Conservation (phyloP, 2,113 vertebrate genomes). For the Phocoena phocoena region DNA sequence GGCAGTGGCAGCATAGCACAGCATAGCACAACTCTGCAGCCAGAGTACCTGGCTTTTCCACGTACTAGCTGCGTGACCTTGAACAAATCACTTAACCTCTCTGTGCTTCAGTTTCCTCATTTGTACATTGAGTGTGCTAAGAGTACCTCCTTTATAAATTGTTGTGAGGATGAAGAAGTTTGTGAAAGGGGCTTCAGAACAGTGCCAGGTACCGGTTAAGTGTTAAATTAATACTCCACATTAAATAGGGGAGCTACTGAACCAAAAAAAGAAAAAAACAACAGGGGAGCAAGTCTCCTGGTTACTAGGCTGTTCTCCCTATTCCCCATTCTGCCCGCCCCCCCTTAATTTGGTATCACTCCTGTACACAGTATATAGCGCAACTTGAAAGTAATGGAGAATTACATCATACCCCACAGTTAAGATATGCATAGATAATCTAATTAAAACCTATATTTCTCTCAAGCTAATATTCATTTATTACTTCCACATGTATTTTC, state of each 20-base stretch:
- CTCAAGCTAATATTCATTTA: not conserved
- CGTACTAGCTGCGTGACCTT: not conserved
- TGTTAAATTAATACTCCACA: not conserved
- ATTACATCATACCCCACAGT: not conserved
- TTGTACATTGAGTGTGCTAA: not conserved
- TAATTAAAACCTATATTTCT: not conserved
- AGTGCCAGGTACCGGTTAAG: not conserved
- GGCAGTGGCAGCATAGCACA: fast-evolving
- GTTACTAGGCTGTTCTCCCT: not conserved
- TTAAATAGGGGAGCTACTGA: not conserved
- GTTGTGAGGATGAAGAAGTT: not conserved
- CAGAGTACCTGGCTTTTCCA: not conserved
- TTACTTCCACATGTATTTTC: not conserved
- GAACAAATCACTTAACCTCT: not conserved
- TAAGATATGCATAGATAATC: not conserved
- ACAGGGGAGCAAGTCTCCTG: not conserved
- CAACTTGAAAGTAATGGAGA: not conserved
- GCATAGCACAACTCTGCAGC: not conserved
- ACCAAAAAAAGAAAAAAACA: too few relatives aligned
- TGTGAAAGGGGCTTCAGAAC: not conserved
- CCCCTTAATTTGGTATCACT: not conserved
- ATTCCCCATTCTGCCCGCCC: not conserved
- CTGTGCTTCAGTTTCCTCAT: not conserved
- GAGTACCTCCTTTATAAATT: not conserved
- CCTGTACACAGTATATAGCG: not conserved